A percentile compares a stretch with the other conserved stretches of the same genome.
Conservation (phyloP, 2,797 vertebrate species). For the Xerus rutilus region DNA sequence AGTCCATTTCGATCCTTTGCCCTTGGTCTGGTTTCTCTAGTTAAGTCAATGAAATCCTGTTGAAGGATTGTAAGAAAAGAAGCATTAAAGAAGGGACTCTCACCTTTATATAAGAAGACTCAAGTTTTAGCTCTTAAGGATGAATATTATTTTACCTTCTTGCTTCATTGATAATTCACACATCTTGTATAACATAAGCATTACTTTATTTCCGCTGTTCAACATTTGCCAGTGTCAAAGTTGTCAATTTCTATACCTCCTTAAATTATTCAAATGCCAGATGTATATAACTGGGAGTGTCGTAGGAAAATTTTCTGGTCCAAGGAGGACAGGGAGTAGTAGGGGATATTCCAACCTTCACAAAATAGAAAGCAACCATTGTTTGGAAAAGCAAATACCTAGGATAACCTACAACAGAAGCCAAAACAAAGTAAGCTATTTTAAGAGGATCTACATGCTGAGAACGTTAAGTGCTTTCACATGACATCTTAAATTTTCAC, state of each 20-base stretch:
- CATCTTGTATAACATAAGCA: background rate
- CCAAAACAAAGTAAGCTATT: background rate
- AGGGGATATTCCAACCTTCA: slow-evolving; percentile 8
- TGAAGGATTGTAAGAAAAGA: slow-evolving; percentile 61
- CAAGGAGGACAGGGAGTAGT: background rate
- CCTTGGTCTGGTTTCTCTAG: slow-evolving; percentile 79
- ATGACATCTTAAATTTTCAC: slow-evolving; percentile 10
- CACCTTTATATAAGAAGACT: slow-evolving; percentile 48
- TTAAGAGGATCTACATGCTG: background rate
- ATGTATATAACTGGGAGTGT: background rate
- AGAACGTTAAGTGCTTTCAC: background rate
- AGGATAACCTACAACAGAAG: background rate
- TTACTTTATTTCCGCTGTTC: background rate
- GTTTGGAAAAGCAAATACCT: slow-evolving; percentile 51
- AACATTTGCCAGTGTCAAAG: slow-evolving; percentile 37
- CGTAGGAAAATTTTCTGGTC: background rate
- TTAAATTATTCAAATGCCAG: slow-evolving; percentile 32
- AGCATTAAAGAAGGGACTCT: background rate
- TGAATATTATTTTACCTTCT: slow-evolving; percentile 36
- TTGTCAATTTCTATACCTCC: slow-evolving; percentile 28
- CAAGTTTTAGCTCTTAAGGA: slow-evolving; percentile 22
- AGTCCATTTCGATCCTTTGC: accelerated
- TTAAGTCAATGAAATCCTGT: slow-evolving; percentile 90
- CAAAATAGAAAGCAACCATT: slow-evolving; percentile 43
- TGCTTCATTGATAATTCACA: background rate